Conservation (phyloP, 1,140 invertebrate species). For the Drosophila pallidifrons region DNA sequence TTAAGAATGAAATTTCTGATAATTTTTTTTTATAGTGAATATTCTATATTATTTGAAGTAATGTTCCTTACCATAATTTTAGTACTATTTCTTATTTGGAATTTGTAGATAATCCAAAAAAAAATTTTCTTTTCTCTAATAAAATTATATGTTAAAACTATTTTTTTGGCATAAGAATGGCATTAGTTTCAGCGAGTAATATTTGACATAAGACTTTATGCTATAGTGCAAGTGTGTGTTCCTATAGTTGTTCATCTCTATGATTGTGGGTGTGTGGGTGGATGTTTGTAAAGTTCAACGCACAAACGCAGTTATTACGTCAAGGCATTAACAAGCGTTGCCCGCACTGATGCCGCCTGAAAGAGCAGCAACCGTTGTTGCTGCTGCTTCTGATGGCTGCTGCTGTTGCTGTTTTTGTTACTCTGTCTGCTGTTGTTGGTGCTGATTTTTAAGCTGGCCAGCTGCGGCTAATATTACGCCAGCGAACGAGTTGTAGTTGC, state of each 20-base stretch:
- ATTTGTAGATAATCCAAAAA: too few species aligned
- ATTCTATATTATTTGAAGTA: too few species aligned
- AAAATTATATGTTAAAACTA: too few species aligned
- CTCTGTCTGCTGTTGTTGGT: not conserved
- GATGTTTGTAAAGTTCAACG: conserved; percentile 18
- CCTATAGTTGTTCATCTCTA: not conserved
- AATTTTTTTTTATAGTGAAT: too few species aligned
- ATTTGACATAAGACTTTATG: too few species aligned
- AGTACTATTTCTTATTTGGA: too few species aligned
- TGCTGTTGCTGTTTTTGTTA: not conserved
- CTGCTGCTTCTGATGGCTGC: not conserved
- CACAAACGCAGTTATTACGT: conserved; percentile 39
- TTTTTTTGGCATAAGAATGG: too few species aligned
- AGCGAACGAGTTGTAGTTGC: conserved; percentile 16
- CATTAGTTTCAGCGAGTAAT: too few species aligned
- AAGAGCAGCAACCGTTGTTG: not conserved
- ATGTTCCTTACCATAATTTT: too few species aligned
- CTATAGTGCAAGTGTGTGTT: conserved; percentile 1
- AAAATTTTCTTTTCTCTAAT: too few species aligned
- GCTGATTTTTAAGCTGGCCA: conserved; percentile 10
- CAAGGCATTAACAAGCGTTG: conserved; percentile 18
- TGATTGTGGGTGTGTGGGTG: conserved; percentile 7
- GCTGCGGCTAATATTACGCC: conserved; percentile 19
- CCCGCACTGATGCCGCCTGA: conserved; percentile 1
- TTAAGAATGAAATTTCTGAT: too few species aligned